Base-by-base conservation (phyloP, 2,797 vertebrate genomes). In the Mormyrops attenuatus region DNA sequence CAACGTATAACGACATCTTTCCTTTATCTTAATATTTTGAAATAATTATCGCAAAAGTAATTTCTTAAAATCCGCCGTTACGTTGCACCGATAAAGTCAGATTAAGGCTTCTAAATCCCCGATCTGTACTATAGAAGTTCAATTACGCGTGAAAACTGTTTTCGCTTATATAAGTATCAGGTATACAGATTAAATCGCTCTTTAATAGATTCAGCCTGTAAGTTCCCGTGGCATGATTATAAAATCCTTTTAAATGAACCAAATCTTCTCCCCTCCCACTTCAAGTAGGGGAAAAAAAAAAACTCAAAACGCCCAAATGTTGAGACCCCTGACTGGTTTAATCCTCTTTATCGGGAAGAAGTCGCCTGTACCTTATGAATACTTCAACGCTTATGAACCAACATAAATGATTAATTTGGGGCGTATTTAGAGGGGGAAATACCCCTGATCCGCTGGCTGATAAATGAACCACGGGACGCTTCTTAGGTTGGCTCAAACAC, bases 221-320 rank as follows among this genome's bases (percentile, higher is more conserved):
- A 66, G n/a, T 90, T 82, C 22, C 44, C 41, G 60, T 41, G 60
- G 38, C 22, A 87, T 73, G 87, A 87, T 86, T 34, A 87, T 87
- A 77, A 88, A 66, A 63, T 80, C 80, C 66, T 90, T 87, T 44
- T 87, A 89, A 89, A 88, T 44, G 60, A 73, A 69, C 20, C 57
- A 86, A 88, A 89, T 88, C 57, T 69, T 87, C 84, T 88, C 90
- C 89, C 52, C 90, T 89, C 90, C 88, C 90, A 90, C 88, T 88
- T 87, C 9, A 22, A 66, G n/a, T 66, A 80, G 30, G 41, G 26
- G 34, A 11, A n/a, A 22, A 13, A 2, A 69, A 73, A 82, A 88
- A 90, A 60, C 50, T 38, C 38, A 57, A 87, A 89, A 50, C 55
- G 53, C 57, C 77, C 57, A 50, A 90, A 90, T 50, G 41, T 34